Conservation (phyloP, 2,113 vertebrate genomes). For the Eupsittula cactorum region DNA sequence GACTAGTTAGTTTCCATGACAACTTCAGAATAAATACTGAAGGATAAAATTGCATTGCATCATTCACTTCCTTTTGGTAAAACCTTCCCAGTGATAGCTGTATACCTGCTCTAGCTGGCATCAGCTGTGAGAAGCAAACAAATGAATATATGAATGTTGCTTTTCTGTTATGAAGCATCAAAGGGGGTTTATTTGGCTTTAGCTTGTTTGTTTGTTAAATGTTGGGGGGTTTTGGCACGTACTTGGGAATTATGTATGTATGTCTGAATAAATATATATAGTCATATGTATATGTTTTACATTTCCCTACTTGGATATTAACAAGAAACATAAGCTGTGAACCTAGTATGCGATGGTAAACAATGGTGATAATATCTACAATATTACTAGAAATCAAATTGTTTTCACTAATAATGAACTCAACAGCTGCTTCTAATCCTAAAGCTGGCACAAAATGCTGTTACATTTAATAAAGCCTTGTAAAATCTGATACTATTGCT, state of each 20-base stretch:
- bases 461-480: not conserved
- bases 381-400: conserved; percentile 36
- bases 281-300: not conserved
- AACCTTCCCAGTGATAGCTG: not conserved
- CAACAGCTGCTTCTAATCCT: conserved; percentile 54
- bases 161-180: conserved; percentile 44
- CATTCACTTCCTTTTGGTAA: conserved; percentile 32
- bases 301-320: not conserved
- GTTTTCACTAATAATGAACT: conserved; percentile 10
- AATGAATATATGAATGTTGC: conserved; percentile 57
- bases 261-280: not conserved
- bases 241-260: conserved; percentile 54
- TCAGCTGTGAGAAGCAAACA: conserved; percentile 74
- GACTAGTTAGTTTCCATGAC: conserved; percentile 23
- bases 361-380: not conserved
- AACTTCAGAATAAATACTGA: conserved; percentile 22
- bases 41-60: not conserved
- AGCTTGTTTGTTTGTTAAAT: not conserved
- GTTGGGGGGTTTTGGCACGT: conserved; percentile 66
- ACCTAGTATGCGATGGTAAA: not conserved
- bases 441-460: not conserved
- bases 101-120: conserved; percentile 76
- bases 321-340: not conserved
- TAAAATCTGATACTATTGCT: conserved; percentile 20
- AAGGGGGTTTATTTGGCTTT: conserved; percentile 60